Percentiles rank a stretch among this genome's conserved stretches.
These are phyloP conservation scores for Rhinatrema bivittatum DNA, from an alignment of 2,797 vertebrate genomes.

Conservation along the genomic window DNA sequence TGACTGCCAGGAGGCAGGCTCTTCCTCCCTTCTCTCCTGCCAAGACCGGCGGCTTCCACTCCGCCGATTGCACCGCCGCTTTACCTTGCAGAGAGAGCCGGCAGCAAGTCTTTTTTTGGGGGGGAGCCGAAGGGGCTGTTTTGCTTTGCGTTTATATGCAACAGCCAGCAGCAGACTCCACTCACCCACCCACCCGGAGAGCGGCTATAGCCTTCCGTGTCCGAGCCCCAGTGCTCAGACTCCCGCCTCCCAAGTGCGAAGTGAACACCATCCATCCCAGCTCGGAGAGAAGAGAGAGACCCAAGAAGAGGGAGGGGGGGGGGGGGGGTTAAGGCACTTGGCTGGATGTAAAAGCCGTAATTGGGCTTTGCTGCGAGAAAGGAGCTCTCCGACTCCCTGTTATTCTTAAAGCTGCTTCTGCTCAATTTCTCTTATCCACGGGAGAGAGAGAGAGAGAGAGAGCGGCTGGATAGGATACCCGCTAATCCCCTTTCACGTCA, in stretches of 20 bases:
- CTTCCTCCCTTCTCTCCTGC: too few relatives aligned
- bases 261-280: slow-evolving; percentile 18
- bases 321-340: not conserved
- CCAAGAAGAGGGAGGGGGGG: not conserved
- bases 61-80: slow-evolving; percentile 20
- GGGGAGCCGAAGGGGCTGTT: too few relatives aligned
- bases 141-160: not conserved
- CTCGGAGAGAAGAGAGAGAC: not conserved
- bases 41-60: too few relatives aligned
- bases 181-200: not conserved
- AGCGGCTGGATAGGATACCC: slow-evolving; percentile 37
- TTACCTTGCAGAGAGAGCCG: slow-evolving; percentile 25
- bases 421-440: too few relatives aligned
- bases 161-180: too few relatives aligned
- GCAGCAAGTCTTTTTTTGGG: not conserved
- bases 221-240: not conserved
- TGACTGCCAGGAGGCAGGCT: not conserved
- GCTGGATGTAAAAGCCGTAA: slow-evolving; percentile 19
- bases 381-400: too few relatives aligned
- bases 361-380: slow-evolving; percentile 48
- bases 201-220: too few relatives aligned
- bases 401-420: too few relatives aligned
- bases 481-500: slow-evolving; percentile 44
- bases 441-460: slow-evolving; percentile 29
- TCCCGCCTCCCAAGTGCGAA: slow-evolving; percentile 13